Evolutionary conservation across 2,113 vertebrate species (phyloP).

Genomic region (Esox niger): DNA sequence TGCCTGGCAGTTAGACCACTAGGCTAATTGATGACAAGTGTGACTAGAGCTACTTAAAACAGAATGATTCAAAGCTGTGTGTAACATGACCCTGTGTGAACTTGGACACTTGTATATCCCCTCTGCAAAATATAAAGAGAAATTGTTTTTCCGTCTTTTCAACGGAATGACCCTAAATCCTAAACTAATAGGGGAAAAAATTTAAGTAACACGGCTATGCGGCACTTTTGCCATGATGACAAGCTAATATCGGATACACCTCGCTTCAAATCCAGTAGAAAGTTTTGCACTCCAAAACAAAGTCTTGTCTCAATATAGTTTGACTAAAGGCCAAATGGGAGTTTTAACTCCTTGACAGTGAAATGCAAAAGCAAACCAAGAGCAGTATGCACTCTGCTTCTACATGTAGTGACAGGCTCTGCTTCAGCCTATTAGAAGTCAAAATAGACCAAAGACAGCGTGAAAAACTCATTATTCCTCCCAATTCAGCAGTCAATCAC

Average conservation of each 20-base stretch:
- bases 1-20: slow-evolving; percentile 34
- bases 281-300: too few relatives aligned
- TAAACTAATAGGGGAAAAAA: neutral
- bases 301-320: too few relatives aligned
- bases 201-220: neutral
- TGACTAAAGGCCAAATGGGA: too few relatives aligned
- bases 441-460: slow-evolving; percentile 44
- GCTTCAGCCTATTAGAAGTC: slow-evolving; percentile 47
- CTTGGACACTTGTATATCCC: neutral
- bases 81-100: slow-evolving; percentile 10
- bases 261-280: neutral
- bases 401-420: slow-evolving; percentile 56
- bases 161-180: too few relatives aligned
- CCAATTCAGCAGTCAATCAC: slow-evolving; percentile 55
- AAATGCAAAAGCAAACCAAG: slow-evolving; percentile 30
- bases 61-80: slow-evolving; percentile 8
- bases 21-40: slow-evolving; percentile 54
- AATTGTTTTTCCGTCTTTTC: neutral
- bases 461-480: slow-evolving; percentile 54
- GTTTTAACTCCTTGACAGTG: slow-evolving; percentile 3
- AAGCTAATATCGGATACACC: neutral
- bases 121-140: neutral
- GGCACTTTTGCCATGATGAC: neutral
- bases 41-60: slow-evolving; percentile 34
- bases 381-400: slow-evolving; percentile 10